These are phyloP conservation scores for Pica pica DNA, from an alignment of 2,113 vertebrate genomes.

Conservation along the genomic window DNA sequence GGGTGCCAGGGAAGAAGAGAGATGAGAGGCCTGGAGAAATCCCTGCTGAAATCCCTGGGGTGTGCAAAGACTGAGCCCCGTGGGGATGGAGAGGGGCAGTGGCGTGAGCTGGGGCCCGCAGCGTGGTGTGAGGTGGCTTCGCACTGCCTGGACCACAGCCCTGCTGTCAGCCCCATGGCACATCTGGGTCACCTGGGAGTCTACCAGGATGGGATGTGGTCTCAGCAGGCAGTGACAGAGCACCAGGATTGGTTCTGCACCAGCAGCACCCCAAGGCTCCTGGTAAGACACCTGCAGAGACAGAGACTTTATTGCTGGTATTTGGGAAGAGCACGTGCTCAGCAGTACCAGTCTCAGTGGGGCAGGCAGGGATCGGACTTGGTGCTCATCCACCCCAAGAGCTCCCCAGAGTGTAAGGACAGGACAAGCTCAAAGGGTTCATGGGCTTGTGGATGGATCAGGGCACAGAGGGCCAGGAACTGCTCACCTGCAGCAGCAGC, in stretches of 20 bases:
- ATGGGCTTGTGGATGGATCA: accelerated
- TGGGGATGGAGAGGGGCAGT: accelerated
- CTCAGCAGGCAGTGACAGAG: background rate
- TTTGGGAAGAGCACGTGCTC: background rate
- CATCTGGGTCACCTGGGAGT: background rate
- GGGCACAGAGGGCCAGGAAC: background rate
- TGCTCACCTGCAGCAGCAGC: background rate
- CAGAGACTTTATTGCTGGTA: background rate
- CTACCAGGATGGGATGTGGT: background rate
- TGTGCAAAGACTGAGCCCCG: background rate
- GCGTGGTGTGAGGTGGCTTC: background rate
- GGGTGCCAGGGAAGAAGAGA: background rate
- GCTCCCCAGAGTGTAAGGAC: background rate
- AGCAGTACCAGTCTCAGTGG: background rate
- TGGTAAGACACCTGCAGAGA: background rate
- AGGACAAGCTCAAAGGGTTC: background rate
- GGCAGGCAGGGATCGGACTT: background rate
- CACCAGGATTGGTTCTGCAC: accelerated
- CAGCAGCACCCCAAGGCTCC: background rate
- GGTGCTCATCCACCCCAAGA: background rate
- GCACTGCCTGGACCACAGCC: accelerated
- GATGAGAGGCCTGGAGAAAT: background rate
- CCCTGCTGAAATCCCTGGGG: accelerated
- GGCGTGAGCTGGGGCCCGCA: accelerated
- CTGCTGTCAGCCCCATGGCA: background rate